Percentiles rank a stretch among this genome's conserved stretches.
Conservation (phyloP, 2,797 vertebrate species). For the Leuciscus waleckii region DNA sequence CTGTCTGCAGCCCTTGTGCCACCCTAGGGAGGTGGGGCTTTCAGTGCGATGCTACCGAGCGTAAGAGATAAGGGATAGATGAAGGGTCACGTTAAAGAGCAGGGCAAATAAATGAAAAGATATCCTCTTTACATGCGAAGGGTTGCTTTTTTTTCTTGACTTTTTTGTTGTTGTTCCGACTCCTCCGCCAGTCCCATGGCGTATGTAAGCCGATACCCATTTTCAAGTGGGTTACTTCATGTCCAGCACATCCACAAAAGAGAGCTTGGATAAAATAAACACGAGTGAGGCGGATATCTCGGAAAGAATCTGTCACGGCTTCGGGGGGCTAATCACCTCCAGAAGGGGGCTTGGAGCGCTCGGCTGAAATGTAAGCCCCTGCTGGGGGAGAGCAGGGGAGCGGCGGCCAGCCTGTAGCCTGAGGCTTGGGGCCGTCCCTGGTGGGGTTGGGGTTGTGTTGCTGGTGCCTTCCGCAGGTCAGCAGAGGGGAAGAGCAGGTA, state of each 20-base stretch:
- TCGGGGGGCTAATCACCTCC: constrained; percentile 99
- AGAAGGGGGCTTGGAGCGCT: constrained; percentile 98
- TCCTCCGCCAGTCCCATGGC: constrained; percentile 83
- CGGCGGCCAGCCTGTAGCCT: constrained; percentile 83
- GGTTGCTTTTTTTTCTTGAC: constrained; percentile 49
- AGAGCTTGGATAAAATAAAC: constrained; percentile 99
- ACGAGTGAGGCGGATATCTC: constrained; percentile 98
- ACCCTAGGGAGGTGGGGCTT: constrained; percentile 55
- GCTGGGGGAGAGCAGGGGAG: constrained; percentile 84
- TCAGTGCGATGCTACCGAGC: constrained; percentile 9
- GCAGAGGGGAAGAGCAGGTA: constrained; percentile 84
- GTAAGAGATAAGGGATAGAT: constrained; percentile 25
- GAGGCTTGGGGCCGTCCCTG: constrained; percentile 54
- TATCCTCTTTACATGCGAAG: constrained; percentile 85
- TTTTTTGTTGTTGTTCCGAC: constrained; percentile 77
- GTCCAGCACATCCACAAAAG: constrained; percentile 99
- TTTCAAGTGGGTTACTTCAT: constrained; percentile 96
- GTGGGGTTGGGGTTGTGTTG: constrained; percentile 74
- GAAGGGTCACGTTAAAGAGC: constrained; percentile 73
- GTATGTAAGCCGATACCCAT: constrained; percentile 93
- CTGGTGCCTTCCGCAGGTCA: constrained; percentile 93
- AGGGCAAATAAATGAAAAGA: constrained; percentile 71
- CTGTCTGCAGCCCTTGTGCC: constrained; percentile 46
- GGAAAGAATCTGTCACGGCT: constrained; percentile 99
- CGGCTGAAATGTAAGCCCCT: constrained; percentile 98